These are phyloP conservation scores for Iguana delicatissima DNA, from an alignment of 2,797 vertebrate genomes.

Conservation along the genomic window DNA sequence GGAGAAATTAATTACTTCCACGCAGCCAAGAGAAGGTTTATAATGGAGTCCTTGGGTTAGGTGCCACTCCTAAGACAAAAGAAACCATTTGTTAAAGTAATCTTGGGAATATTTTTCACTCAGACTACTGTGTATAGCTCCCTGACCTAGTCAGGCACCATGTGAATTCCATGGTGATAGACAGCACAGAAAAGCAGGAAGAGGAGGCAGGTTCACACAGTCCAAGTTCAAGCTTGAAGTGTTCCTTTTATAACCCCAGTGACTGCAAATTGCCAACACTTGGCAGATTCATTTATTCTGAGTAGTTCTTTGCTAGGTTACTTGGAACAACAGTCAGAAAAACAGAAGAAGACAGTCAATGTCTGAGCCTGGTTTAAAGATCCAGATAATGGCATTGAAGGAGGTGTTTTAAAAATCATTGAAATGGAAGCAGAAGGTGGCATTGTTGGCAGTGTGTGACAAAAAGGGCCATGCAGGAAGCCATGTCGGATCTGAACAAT, in stretches of 20 bases:
- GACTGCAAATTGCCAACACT: neutral
- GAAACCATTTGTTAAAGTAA: slow-evolving; percentile 12
- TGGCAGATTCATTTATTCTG: slow-evolving; percentile 9
- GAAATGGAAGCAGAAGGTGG: neutral
- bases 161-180: neutral
- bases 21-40: slow-evolving; percentile 9
- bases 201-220: neutral
- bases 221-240: slow-evolving; percentile 24
- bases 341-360: neutral
- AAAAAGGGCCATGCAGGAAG: neutral
- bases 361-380: slow-evolving; percentile 18
- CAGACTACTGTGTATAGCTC: neutral
- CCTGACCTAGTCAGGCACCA: neutral
- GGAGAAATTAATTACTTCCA: slow-evolving; percentile 50
- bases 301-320: slow-evolving; percentile 18
- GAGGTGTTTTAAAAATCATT: neutral
- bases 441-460: neutral
- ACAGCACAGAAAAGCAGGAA: neutral
- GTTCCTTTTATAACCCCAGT: slow-evolving; percentile 3
- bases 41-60: slow-evolving; percentile 38
- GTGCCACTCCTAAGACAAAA: slow-evolving; percentile 21
- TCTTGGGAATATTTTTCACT: slow-evolving; percentile 39
- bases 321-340: neutral
- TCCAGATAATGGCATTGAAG: neutral
- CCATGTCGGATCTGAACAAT: neutral